Evolutionary conservation across 2,797 vertebrate genomes (phyloP).

Genomic region (Sebastes melanostomus): DNA sequence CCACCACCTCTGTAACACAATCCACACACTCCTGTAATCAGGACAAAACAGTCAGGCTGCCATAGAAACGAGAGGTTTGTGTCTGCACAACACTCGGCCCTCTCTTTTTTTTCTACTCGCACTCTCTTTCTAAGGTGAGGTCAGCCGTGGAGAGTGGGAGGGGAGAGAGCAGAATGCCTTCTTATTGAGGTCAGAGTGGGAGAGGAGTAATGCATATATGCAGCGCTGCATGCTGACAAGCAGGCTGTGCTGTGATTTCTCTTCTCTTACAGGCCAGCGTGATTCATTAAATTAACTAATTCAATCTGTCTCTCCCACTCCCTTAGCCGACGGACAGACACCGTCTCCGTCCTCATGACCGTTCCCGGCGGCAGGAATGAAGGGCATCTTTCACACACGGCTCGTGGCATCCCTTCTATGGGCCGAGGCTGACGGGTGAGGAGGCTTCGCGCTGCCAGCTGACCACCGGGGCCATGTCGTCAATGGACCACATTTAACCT

Average conservation of each 20-base stretch:
- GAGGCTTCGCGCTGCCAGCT: conserved; percentile 49
- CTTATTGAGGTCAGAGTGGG: conserved; percentile 72
- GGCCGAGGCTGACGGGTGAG: conserved; percentile 60
- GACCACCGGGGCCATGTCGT: conserved; percentile 62
- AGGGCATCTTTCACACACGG: conserved; percentile 63
- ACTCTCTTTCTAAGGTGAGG: conserved; percentile 78
- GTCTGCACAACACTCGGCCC: conserved; percentile 77
- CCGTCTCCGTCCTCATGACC: conserved; percentile 38
- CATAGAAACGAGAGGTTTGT: conserved; percentile 80
- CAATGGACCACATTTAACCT: conserved; percentile 76
- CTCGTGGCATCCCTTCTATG: conserved; percentile 79
- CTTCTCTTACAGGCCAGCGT: conserved; percentile 20
- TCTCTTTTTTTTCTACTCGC: conserved; percentile 31
- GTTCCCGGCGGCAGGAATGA: conserved; percentile 42
- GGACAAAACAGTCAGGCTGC: conserved; percentile 74
- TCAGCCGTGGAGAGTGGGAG: conserved; percentile 67
- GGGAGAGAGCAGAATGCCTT: conserved; percentile 64
- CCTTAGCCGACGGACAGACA: conserved; percentile 29
- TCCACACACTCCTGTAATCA: conserved; percentile 76
- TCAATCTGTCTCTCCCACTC: neutral
- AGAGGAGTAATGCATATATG: conserved; percentile 54
- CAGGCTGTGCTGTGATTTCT: conserved; percentile 18
- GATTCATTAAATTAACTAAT: conserved; percentile 40
- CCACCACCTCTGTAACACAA: conserved; percentile 78
- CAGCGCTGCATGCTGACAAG: conserved; percentile 20